phyloP scores from a whole-genome alignment of 2,797 vertebrate genomes.

The Ctenopoma kingsleyae region DNA sequence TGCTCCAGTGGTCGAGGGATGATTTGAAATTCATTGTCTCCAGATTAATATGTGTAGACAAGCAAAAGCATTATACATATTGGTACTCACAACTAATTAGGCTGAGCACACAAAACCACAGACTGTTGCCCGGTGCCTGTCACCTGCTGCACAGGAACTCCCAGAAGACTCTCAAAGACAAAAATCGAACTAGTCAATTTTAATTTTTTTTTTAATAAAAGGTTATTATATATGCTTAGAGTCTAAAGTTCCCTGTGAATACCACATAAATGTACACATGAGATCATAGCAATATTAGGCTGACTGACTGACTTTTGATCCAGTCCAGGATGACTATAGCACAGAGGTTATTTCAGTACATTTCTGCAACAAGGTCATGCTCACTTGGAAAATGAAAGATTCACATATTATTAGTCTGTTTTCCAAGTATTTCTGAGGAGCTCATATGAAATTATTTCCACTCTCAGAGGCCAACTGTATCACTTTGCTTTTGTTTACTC shows the following conservation, averaged over 20 bases:
- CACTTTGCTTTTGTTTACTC: constrained; percentile 56
- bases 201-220: neutral
- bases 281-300: neutral
- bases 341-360: constrained; percentile 13
- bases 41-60: constrained; percentile 31
- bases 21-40: constrained; percentile 42
- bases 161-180: neutral
- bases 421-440: constrained; percentile 31
- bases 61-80: constrained; percentile 6
- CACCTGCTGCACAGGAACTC: constrained; percentile 1
- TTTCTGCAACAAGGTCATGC: constrained; percentile 21
- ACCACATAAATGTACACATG: neutral
- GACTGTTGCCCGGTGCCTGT: neutral
- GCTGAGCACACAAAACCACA: neutral
- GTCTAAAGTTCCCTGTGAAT: neutral
- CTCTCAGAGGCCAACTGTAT: constrained; percentile 65
- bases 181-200: neutral
- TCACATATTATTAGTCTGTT: neutral
- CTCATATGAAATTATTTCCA: constrained; percentile 57
- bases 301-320: constrained; percentile 5
- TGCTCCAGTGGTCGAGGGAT: constrained; percentile 7
- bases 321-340: neutral
- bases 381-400: constrained; percentile 37
- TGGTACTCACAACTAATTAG: constrained; percentile 26
- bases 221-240: neutral